These are phyloP conservation scores for Meloidogyne hapla DNA, from an alignment of 1,140 invertebrate genomes.

Conservation along the genomic window DNA sequence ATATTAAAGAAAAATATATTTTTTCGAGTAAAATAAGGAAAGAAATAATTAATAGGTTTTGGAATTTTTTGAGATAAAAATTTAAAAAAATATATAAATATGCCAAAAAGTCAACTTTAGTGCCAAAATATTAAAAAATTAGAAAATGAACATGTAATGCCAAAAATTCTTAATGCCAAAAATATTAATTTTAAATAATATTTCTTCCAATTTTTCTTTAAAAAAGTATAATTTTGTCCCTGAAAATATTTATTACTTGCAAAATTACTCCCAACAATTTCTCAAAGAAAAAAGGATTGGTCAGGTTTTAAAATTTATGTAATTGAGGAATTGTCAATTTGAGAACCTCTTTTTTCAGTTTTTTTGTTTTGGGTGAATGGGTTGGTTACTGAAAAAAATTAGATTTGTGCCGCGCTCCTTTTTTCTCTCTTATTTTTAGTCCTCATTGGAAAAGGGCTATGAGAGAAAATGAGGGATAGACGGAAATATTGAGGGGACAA, in stretches of 20 bases:
- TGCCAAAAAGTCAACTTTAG: too few species aligned
- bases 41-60: background rate
- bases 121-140: too few species aligned
- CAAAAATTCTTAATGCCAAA: too few species aligned
- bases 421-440: background rate
- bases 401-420: background rate
- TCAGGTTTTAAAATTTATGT: background rate
- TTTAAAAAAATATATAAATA: too few species aligned
- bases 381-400: background rate
- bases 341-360: background rate
- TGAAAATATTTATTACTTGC: too few species aligned
- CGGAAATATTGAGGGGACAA: background rate
- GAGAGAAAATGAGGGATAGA: background rate
- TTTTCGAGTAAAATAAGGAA: background rate
- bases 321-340: constrained; percentile 6
- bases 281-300: background rate
- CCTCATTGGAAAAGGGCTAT: background rate
- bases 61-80: too few species aligned
- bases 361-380: background rate
- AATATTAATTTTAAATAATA: too few species aligned
- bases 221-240: too few species aligned
- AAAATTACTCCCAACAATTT: background rate
- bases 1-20: background rate
- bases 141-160: too few species aligned
- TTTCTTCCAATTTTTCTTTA: too few species aligned